Conservation (phyloP, 1,140 invertebrate species). For the Riptortus pedestris region DNA sequence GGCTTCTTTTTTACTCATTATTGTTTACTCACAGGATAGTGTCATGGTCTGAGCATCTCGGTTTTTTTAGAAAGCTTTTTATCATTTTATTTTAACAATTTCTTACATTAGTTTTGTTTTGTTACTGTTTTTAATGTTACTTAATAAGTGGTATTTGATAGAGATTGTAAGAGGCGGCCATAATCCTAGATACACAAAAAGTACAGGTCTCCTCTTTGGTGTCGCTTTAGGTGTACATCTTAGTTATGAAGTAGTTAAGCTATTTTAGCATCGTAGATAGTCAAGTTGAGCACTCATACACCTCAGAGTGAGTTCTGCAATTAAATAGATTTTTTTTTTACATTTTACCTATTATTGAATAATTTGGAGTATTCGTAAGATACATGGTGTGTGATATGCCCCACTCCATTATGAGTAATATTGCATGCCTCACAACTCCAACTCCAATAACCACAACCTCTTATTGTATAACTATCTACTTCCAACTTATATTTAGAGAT, state of each 20-base stretch:
- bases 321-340: background rate
- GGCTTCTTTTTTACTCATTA: constrained; percentile 10
- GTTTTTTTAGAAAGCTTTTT: constrained; percentile 7
- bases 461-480: too few species aligned
- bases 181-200: background rate
- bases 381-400: too few species aligned
- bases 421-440: too few species aligned
- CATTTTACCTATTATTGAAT: background rate
- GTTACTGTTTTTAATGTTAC: background rate
- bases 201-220: background rate
- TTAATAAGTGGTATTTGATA: background rate
- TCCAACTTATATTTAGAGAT: too few species aligned
- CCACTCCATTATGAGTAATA: too few species aligned
- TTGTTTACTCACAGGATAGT: constrained; percentile 4
- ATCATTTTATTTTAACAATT: background rate
- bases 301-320: constrained; percentile 14
- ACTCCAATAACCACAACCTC: too few species aligned
- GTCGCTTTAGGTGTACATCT: constrained; percentile 7
- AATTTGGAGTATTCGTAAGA: too few species aligned
- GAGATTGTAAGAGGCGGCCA: constrained; percentile 5
- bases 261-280: background rate
- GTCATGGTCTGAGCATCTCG: constrained; percentile 17
- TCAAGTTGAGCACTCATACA: background rate
- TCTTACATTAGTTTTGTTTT: background rate
- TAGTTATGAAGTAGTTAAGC: constrained; percentile 12